These are phyloP conservation scores for Aphidius colemani DNA, from an alignment of 2,888 invertebrate species.

Conservation along the genomic window DNA sequence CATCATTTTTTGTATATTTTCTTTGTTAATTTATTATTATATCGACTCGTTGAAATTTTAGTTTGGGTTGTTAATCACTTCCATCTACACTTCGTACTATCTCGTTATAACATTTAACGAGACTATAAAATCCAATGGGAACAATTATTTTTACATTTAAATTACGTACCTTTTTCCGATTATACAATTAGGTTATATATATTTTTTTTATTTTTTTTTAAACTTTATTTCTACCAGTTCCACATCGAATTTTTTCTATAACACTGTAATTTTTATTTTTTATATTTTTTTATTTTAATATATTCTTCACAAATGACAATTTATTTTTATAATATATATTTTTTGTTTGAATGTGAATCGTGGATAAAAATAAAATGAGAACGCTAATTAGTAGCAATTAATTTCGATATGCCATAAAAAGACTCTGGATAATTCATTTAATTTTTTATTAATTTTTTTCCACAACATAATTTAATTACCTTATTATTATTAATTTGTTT, in stretches of 20 bases:
- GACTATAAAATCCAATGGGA: conserved; percentile 10
- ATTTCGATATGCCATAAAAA: conserved; percentile 12
- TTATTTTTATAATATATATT: too few species aligned
- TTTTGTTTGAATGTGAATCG: neutral
- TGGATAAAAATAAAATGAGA: neutral
- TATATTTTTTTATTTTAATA: neutral
- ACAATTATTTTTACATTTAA: conserved; percentile 17
- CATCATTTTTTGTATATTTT: too few species aligned
- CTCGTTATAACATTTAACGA: conserved; percentile 21
- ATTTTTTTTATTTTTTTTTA: neutral
- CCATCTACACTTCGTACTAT: conserved; percentile 3
- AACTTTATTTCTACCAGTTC: conserved; percentile 2
- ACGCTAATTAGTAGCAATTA: conserved; percentile 17
- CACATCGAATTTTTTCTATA: neutral
- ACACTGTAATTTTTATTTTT: neutral
- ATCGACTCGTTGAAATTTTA: conserved; percentile 3
- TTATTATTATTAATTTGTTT: too few species aligned
- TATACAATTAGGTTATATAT: conserved; percentile 14
- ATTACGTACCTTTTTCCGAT: conserved; percentile 12
- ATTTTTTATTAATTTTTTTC: too few species aligned
- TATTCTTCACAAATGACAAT: neutral
- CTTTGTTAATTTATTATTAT: neutral
- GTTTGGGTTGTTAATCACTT: conserved; percentile 9
- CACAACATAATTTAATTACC: too few species aligned
- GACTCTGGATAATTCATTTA: neutral